These are phyloP conservation scores for Aphrophora alni DNA, from an alignment of 2,888 invertebrate genomes.

Conservation along the genomic window DNA sequence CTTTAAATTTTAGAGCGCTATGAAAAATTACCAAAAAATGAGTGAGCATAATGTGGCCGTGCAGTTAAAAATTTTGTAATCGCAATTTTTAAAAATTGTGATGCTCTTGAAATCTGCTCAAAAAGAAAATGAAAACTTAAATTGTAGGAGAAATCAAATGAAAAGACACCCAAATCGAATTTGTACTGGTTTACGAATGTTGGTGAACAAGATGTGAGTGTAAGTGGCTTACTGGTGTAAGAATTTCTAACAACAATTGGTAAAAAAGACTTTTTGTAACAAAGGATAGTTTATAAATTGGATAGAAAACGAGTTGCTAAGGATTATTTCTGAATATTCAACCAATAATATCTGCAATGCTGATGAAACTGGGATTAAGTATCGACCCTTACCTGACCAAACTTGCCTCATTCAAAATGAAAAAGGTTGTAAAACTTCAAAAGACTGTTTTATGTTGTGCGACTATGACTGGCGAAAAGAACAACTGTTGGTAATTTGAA, in stretches of 20 bases:
- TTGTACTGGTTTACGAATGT: background rate
- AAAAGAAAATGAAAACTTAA: background rate
- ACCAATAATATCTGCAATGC: background rate
- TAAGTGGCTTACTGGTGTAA: background rate
- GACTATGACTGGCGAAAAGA: conserved; percentile 28
- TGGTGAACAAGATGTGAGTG: background rate
- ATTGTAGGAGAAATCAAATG: background rate
- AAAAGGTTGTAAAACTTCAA: conserved; percentile 20
- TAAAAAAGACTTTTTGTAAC: background rate
- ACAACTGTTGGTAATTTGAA: conserved; percentile 30
- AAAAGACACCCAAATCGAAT: background rate
- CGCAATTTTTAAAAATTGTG: background rate
- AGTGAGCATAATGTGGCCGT: background rate
- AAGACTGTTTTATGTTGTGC: conserved; percentile 30
- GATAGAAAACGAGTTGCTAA: background rate
- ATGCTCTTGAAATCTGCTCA: background rate
- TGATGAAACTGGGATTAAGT: background rate
- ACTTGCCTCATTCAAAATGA: conserved; percentile 17
- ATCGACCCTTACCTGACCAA: background rate
- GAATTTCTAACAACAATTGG: background rate
- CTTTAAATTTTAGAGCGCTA: background rate
- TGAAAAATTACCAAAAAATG: background rate
- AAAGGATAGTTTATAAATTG: too few species aligned
- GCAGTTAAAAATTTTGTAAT: background rate
- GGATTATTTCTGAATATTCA: background rate